These are phyloP conservation scores for Malthinus seriepunctatus DNA, from an alignment of 2,888 invertebrate genomes.

Conservation along the genomic window DNA sequence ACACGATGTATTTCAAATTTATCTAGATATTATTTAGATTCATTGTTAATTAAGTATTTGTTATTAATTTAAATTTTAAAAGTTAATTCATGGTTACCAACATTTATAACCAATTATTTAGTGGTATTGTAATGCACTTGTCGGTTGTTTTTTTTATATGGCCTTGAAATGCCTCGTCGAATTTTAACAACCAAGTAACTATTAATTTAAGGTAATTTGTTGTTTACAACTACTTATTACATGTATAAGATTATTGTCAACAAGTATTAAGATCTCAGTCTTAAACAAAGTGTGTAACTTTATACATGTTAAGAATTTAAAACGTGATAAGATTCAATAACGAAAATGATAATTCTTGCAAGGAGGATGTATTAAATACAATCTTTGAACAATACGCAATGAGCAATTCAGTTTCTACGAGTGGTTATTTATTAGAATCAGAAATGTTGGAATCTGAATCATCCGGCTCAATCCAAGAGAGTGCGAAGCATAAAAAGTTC, in stretches of 20 bases:
- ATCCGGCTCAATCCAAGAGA: slow-evolving; percentile 44
- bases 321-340: background rate
- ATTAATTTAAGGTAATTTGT: slow-evolving; percentile 23
- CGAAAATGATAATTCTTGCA: too few species aligned
- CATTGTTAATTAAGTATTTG: too few species aligned
- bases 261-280: too few species aligned
- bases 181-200: slow-evolving; percentile 17
- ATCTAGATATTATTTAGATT: too few species aligned
- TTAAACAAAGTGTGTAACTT: too few species aligned
- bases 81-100: too few species aligned
- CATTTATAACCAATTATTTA: background rate
- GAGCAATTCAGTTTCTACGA: slow-evolving; percentile 42
- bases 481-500: slow-evolving; percentile 69
- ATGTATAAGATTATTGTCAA: background rate
- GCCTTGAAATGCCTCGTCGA: slow-evolving; percentile 32
- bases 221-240: slow-evolving; percentile 12
- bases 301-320: background rate
- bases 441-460: slow-evolving; percentile 50
- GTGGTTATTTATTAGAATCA: slow-evolving; percentile 40
- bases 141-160: slow-evolving; percentile 26
- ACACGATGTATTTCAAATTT: too few species aligned
- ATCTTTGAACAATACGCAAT: slow-evolving; percentile 28
- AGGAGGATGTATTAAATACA: background rate
- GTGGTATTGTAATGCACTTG: slow-evolving; percentile 32
- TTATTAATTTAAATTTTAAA: too few species aligned